Evolutionary conservation across 1,140 invertebrate species (phyloP).

Genomic region (Scaptomyza hsui): DNA sequence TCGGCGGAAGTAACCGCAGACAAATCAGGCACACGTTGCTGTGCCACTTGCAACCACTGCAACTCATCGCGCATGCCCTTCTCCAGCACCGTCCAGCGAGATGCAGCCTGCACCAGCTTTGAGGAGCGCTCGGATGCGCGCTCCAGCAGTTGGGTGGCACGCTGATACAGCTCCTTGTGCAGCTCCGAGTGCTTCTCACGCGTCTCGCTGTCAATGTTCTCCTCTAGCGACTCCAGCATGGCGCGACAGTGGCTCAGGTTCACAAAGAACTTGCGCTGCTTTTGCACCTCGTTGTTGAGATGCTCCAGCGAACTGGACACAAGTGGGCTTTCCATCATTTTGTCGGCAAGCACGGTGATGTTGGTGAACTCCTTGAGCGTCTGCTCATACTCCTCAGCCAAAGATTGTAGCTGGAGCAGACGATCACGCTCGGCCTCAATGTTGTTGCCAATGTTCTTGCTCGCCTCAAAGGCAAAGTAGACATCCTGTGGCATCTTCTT

Average conservation of each 20-base stretch:
- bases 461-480: conserved; percentile 87
- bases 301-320: conserved; percentile 90
- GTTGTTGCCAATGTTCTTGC: conserved; percentile 87
- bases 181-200: conserved; percentile 89
- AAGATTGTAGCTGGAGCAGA: conserved; percentile 88
- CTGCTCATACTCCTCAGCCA: conserved; percentile 93
- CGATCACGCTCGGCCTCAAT: conserved; percentile 90
- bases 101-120: conserved; percentile 92
- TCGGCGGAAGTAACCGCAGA: conserved; percentile 91
- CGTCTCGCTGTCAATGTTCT: conserved; percentile 91
- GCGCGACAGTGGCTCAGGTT: conserved; percentile 93
- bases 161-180: conserved; percentile 90
- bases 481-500: conserved; percentile 88
- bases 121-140: conserved; percentile 91
- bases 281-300: conserved; percentile 93
- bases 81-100: conserved; percentile 91
- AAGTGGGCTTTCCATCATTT: conserved; percentile 89
- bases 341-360: conserved; percentile 92
- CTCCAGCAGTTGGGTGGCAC: conserved; percentile 90
- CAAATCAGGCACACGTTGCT: conserved; percentile 91
- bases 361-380: conserved; percentile 93
- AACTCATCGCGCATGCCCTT: conserved; percentile 92
- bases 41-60: conserved; percentile 91
- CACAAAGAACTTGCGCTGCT: conserved; percentile 94
- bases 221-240: conserved; percentile 93